phyloP scores from a whole-genome alignment of 1,140 invertebrate genomes.

The Scaptomyza montana region DNA sequence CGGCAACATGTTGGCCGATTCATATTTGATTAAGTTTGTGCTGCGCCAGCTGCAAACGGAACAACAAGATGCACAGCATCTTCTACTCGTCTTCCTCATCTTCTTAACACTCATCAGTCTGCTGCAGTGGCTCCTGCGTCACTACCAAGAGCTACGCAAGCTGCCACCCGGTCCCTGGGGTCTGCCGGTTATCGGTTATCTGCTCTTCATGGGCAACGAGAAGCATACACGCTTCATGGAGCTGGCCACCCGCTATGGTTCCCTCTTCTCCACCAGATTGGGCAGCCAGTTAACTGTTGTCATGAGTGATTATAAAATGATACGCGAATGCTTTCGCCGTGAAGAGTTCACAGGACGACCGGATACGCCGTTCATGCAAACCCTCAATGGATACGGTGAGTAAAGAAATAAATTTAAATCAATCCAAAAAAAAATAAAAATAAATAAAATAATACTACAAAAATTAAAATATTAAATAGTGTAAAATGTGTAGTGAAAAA shows the following conservation, averaged over 20 bases:
- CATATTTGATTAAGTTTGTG: constrained; percentile 78
- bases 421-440: neutral
- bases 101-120: constrained; percentile 84
- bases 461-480: neutral
- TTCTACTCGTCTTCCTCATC: constrained; percentile 85
- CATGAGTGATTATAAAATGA: constrained; percentile 92
- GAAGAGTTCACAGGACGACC: constrained; percentile 94
- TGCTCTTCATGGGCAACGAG: constrained; percentile 90
- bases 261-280: constrained; percentile 90
- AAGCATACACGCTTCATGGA: constrained; percentile 91
- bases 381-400: constrained; percentile 95
- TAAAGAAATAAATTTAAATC: constrained; percentile 1
- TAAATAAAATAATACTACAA: neutral
- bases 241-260: constrained; percentile 90
- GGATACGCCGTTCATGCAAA: constrained; percentile 91
- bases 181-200: constrained; percentile 91
- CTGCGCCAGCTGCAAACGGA: constrained; percentile 69
- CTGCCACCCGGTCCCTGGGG: constrained; percentile 94
- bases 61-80: constrained; percentile 69
- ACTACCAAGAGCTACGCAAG: constrained; percentile 84
- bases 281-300: constrained; percentile 93
- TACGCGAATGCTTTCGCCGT: constrained; percentile 92
- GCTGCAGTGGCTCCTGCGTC: constrained; percentile 85
- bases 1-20: constrained; percentile 67
- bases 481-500: neutral